Conservation (phyloP, 2,888 invertebrate genomes). For the Pseudoips prasinana region DNA sequence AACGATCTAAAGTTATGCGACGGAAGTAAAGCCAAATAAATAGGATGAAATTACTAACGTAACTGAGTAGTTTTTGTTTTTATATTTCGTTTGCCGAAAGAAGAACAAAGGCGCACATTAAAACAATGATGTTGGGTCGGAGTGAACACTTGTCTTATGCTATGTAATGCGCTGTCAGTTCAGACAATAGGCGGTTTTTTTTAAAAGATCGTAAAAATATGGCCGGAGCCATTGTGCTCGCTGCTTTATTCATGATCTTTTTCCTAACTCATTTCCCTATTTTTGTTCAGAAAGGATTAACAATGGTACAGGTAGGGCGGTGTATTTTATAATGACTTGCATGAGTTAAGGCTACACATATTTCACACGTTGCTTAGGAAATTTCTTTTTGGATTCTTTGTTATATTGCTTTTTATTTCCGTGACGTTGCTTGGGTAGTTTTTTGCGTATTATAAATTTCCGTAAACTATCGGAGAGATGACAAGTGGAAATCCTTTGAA, state of each 20-base stretch:
- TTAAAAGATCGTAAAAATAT: conserved; percentile 72
- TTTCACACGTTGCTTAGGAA: conserved; percentile 7
- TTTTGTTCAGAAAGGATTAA: conserved; percentile 75
- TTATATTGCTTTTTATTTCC: too few species aligned
- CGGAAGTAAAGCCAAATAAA: conserved; percentile 16
- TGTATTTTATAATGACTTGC: conserved; percentile 51
- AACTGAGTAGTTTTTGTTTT: conserved; percentile 25
- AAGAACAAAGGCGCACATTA: conserved; percentile 49
- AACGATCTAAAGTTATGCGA: conserved; percentile 24
- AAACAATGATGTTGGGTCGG: conserved; percentile 58
- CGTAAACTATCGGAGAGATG: too few species aligned
- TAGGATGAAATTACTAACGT: conserved; percentile 20
- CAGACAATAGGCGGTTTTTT: conserved; percentile 64
- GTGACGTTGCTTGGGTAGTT: too few species aligned
- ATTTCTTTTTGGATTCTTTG: too few species aligned
- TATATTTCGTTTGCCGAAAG: conserved; percentile 30
- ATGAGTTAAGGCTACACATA: conserved; percentile 38
- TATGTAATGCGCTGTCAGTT: conserved; percentile 70
- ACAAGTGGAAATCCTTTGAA: too few species aligned
- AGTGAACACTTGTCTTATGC: conserved; percentile 72
- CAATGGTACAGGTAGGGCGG: conserved; percentile 63
- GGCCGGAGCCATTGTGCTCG: conserved; percentile 61
- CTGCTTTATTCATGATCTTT: conserved; percentile 63
- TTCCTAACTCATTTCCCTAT: conserved; percentile 73
- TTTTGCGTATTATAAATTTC: too few species aligned